Conservation (phyloP, 92 coral and sea anemone genomes). For the Heteractis magnifica region DNA sequence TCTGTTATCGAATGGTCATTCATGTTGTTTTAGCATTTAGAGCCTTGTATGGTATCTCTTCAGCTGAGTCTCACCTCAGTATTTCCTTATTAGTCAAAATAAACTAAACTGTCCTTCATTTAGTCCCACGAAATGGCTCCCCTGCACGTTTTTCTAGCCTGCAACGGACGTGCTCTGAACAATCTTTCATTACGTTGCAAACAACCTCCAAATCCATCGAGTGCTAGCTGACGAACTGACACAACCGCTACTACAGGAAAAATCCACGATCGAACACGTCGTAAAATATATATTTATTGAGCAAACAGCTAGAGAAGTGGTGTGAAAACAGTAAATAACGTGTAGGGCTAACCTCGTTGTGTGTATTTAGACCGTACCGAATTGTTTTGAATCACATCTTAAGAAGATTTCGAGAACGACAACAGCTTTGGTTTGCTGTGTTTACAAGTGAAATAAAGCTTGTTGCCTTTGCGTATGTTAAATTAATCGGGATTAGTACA, state of each 20-base stretch:
- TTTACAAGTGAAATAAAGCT: slow-evolving; percentile 27
- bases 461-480: slow-evolving; percentile 19
- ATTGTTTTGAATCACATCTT: slow-evolving; percentile 43
- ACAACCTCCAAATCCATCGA: background rate
- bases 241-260: background rate
- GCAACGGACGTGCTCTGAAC: slow-evolving; percentile 31
- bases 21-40: slow-evolving; percentile 12
- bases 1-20: background rate
- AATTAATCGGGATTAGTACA: slow-evolving; percentile 19
- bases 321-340: slow-evolving; percentile 61
- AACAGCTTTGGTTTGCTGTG: slow-evolving; percentile 15
- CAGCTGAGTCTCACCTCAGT: background rate
- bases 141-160: background rate
- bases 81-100: slow-evolving; percentile 13
- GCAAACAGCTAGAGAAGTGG: slow-evolving; percentile 76
- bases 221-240: slow-evolving; percentile 17
- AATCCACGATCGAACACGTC: slow-evolving; percentile 5
- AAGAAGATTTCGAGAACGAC: slow-evolving; percentile 34
- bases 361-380: slow-evolving; percentile 56
- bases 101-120: slow-evolving; percentile 7
- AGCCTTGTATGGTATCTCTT: background rate
- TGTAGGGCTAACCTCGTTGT: slow-evolving; percentile 33
- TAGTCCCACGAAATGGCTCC: slow-evolving; percentile 15
- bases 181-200: slow-evolving; percentile 11
- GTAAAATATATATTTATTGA: slow-evolving; percentile 54